Evolutionary conservation across 2,888 invertebrate species (phyloP).

Genomic region (Hirtodrosophila duncani): DNA sequence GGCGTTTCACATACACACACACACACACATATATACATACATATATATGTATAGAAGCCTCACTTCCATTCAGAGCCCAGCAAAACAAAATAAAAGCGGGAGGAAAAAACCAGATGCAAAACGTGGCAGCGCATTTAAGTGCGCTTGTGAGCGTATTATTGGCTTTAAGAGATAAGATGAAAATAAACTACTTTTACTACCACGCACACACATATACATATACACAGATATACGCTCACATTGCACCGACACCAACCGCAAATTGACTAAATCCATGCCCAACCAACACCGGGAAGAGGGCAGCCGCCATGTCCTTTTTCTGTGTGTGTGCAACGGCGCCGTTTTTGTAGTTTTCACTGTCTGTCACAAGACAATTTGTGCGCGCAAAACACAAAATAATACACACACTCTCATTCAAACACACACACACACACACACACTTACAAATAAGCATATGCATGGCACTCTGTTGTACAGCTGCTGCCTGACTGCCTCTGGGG

Average conservation of each 20-base stretch:
- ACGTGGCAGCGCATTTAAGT: slow-evolving; percentile 65
- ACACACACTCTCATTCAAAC: slow-evolving; percentile 41
- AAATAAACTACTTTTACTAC: slow-evolving; percentile 70
- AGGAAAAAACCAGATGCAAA: slow-evolving; percentile 22
- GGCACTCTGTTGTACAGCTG: slow-evolving; percentile 62
- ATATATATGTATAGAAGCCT: neutral
- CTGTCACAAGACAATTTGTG: slow-evolving; percentile 73
- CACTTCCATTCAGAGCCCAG: slow-evolving; percentile 26
- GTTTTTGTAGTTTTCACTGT: slow-evolving; percentile 67
- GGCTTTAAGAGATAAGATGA: slow-evolving; percentile 73
- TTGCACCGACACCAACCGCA: slow-evolving; percentile 53
- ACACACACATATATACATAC: slow-evolving; percentile 4
- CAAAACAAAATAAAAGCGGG: slow-evolving; percentile 16
- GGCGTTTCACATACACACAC: slow-evolving; percentile 17
- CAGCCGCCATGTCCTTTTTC: slow-evolving; percentile 17
- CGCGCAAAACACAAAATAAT: slow-evolving; percentile 72
- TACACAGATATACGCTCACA: slow-evolving; percentile 13
- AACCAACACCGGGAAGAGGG: slow-evolving; percentile 12
- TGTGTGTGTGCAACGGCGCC: slow-evolving; percentile 44
- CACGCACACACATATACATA: slow-evolving; percentile 17
- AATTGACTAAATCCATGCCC: slow-evolving; percentile 69
- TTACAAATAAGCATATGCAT: slow-evolving; percentile 62
- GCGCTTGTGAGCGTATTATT: slow-evolving; percentile 69
- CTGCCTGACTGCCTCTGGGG: slow-evolving; percentile 51
- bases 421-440: neutral